Evolutionary conservation across 2,888 invertebrate species (phyloP).

Genomic region (Cylindroiulus punctatus): DNA sequence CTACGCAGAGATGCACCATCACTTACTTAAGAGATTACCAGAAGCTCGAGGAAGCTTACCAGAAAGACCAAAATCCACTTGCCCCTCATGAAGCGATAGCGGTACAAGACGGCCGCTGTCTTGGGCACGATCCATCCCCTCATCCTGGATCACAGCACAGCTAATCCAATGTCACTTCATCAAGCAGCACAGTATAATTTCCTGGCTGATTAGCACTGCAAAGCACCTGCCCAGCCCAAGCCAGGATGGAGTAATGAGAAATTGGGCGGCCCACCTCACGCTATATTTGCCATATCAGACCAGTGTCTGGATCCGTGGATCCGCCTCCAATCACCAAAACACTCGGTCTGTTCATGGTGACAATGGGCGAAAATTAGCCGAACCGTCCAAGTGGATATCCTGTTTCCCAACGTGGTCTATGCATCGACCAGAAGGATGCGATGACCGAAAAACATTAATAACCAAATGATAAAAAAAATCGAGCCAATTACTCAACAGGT

Average conservation of each 20-base stretch:
- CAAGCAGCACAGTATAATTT: not conserved
- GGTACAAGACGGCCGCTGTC: not conserved
- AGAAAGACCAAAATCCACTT: slow-evolving; percentile 54
- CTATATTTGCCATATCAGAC: not conserved
- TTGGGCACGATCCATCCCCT: not conserved
- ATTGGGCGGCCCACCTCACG: not conserved
- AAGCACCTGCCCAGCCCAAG: not conserved
- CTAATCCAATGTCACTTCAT: not conserved
- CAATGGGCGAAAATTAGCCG: not conserved
- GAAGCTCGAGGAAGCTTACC: slow-evolving; percentile 46
- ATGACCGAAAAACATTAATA: slow-evolving; percentile 18
- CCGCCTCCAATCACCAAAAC: not conserved
- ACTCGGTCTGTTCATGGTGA: not conserved
- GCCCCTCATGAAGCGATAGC: slow-evolving; percentile 54
- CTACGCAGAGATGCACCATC: not conserved
- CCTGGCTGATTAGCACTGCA: not conserved
- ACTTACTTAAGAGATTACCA: not conserved
- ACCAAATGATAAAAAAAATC: not conserved
- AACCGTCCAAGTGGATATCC: not conserved
- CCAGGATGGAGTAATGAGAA: too few relatives aligned
- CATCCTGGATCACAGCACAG: not conserved
- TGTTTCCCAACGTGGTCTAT: slow-evolving; percentile 10
- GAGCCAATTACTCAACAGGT: slow-evolving; percentile 18
- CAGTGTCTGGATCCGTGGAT: not conserved
- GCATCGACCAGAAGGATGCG: not conserved